These are phyloP conservation scores for Eutrigla gurnardus DNA, from an alignment of 2,797 vertebrate genomes.

Conservation along the genomic window DNA sequence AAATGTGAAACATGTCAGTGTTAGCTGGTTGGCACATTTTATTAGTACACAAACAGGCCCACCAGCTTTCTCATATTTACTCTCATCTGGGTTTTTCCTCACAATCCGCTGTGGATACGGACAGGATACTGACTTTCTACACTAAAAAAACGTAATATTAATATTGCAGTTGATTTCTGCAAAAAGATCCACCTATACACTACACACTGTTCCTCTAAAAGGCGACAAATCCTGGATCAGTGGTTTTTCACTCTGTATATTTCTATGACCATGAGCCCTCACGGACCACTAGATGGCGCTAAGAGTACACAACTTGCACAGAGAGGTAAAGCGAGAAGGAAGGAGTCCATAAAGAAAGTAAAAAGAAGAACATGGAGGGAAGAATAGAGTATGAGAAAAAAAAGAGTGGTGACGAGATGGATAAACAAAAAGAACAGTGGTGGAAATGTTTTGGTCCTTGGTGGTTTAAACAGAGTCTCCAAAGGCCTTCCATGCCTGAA, in stretches of 20 bases:
- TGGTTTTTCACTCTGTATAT: not conserved
- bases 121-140: no score
- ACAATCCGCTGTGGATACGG: no score
- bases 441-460: conserved; percentile 56
- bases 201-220: not conserved
- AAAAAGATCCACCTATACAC: not conserved
- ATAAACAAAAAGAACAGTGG: conserved; percentile 43
- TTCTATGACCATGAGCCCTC: not conserved
- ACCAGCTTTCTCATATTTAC: no score
- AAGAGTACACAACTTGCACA: conserved; percentile 10
- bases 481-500: conserved; percentile 57
- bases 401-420: conserved; percentile 3
- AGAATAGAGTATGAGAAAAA: conserved; percentile 6
- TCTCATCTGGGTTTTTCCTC: no score
- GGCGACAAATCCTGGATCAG: not conserved
- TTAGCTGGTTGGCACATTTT: no score
- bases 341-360: not conserved
- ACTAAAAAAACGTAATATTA: no score
- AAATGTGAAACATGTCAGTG: no score
- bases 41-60: no score
- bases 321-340: not conserved
- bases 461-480: conserved; percentile 59
- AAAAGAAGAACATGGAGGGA: conserved; percentile 1
- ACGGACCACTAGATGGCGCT: conserved; percentile 68
- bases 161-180: not conserved